Percentiles rank a stretch among this genome's conserved stretches.
Conservation (phyloP, 2,888 invertebrate genomes). For the Epsilonema sp. region DNA sequence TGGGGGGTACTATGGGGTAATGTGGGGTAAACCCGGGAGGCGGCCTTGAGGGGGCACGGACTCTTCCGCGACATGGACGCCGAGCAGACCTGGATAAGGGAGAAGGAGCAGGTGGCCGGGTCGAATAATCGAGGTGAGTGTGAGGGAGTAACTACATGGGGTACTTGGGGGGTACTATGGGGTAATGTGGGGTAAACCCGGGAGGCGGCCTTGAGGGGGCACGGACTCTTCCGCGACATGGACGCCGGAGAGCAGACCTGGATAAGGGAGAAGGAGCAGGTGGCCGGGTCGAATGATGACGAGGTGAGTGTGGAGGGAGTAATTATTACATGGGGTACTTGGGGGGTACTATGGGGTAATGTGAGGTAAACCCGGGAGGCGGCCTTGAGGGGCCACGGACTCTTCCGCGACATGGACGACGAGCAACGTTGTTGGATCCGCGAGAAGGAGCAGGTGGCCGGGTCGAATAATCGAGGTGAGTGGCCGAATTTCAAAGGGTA, state of each 20-base stretch:
- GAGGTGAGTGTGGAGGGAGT: slow-evolving; percentile 90
- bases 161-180: too few species aligned
- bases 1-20: too few species aligned
- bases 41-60: slow-evolving; percentile 89
- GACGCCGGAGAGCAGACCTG: slow-evolving; percentile 99
- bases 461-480: slow-evolving; percentile 65
- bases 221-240: slow-evolving; percentile 87
- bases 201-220: slow-evolving; percentile 47
- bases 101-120: slow-evolving; percentile 92
- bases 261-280: slow-evolving; percentile 97
- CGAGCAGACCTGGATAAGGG: slow-evolving; percentile 97
- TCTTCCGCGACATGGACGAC: slow-evolving; percentile 92
- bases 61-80: slow-evolving; percentile 93
- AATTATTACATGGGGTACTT: slow-evolving; percentile 87
- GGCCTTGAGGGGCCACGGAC: slow-evolving; percentile 82
- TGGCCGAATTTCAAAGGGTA: too few species aligned
- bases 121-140: slow-evolving; percentile 84
- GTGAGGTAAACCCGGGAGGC: slow-evolving; percentile 67
- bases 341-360: slow-evolving; percentile 99
- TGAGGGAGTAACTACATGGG: too few species aligned
- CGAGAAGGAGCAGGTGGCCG: slow-evolving; percentile 94
- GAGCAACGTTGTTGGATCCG: slow-evolving; percentile 99
- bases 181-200: too few species aligned
- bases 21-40: too few species aligned
- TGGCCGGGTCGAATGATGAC: slow-evolving; percentile 81